Evolutionary conservation across 2,797 vertebrate genomes (phyloP).

Genomic region (Spinus pinus): DNA sequence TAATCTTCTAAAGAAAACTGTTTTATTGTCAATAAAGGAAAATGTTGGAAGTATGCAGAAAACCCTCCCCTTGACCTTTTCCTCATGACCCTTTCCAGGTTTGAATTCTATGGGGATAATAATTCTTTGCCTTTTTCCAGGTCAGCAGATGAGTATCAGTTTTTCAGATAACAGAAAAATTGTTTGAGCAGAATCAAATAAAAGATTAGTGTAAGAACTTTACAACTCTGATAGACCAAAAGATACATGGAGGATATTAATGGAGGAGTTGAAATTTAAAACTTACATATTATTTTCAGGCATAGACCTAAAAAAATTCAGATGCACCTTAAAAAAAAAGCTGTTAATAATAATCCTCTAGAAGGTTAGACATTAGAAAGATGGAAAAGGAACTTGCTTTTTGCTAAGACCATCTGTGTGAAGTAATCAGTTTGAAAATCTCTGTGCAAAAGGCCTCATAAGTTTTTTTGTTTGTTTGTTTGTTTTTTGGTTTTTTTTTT

Average conservation of each 20-base stretch:
- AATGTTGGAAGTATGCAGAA: neutral
- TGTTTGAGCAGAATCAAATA: neutral
- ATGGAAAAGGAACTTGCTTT: neutral
- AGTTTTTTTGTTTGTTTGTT: too few species aligned
- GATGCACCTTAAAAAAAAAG: neutral
- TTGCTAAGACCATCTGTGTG: neutral
- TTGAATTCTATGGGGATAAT: neutral
- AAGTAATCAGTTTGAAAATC: neutral
- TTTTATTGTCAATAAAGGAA: neutral
- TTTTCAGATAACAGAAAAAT: neutral
- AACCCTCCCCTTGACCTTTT: neutral
- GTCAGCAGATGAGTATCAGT: neutral
- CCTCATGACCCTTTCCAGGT: neutral
- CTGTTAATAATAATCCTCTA: neutral
- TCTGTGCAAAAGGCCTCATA: neutral
- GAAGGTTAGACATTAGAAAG: neutral
- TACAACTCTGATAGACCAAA: neutral
- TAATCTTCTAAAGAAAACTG: neutral
- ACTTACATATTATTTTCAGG: neutral
- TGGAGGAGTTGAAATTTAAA: neutral
- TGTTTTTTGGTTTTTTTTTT: neutral
- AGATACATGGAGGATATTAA: neutral
- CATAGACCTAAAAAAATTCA: neutral
- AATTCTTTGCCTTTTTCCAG: neutral
- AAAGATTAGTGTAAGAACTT: neutral